Conservation (phyloP, 2,888 invertebrate genomes). For the Electrophaes corylata region DNA sequence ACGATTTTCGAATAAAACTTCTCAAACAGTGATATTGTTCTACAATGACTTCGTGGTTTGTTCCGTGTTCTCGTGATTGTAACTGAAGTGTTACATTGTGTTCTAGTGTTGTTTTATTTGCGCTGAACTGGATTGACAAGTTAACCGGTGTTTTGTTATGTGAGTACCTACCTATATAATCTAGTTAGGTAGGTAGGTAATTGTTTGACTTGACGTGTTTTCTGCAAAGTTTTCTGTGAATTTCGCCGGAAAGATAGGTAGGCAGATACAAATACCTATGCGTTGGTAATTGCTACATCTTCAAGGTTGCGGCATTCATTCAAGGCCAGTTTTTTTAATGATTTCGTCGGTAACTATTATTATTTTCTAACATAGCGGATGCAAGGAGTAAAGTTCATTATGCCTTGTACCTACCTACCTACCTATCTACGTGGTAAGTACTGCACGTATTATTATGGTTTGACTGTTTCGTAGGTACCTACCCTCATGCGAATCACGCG, state of each 20-base stretch:
- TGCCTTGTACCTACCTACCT: neutral
- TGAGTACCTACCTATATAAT: conserved; percentile 18
- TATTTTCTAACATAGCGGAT: conserved; percentile 8
- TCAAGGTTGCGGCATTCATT: conserved; percentile 23
- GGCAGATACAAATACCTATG: neutral
- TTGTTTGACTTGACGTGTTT: conserved; percentile 10
- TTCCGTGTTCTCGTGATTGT: conserved; percentile 60
- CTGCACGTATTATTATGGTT: neutral
- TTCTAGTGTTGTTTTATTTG: conserved; percentile 49
- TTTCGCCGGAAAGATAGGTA: neutral
- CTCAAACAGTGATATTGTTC: conserved; percentile 56
- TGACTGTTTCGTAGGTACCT: neutral
- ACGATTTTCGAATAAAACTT: conserved; percentile 56
- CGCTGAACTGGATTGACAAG: conserved; percentile 61
- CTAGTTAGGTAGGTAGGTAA: neutral
- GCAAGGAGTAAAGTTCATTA: conserved; percentile 23
- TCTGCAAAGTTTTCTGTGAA: conserved; percentile 2
- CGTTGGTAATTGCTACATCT: conserved; percentile 7
- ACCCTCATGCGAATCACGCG: conserved; percentile 8
- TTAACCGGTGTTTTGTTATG: conserved; percentile 51
- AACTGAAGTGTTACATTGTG: conserved; percentile 40
- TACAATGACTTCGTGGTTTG: conserved; percentile 52
- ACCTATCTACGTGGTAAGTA: too few species aligned
- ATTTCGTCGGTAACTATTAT: conserved; percentile 8
- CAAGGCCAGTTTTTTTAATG: conserved; percentile 3